Evolutionary conservation across 2,797 vertebrate species (phyloP), one percentile per base, ranked within the genome.

Genomic region (Gymnoscopelus braueri): DNA sequence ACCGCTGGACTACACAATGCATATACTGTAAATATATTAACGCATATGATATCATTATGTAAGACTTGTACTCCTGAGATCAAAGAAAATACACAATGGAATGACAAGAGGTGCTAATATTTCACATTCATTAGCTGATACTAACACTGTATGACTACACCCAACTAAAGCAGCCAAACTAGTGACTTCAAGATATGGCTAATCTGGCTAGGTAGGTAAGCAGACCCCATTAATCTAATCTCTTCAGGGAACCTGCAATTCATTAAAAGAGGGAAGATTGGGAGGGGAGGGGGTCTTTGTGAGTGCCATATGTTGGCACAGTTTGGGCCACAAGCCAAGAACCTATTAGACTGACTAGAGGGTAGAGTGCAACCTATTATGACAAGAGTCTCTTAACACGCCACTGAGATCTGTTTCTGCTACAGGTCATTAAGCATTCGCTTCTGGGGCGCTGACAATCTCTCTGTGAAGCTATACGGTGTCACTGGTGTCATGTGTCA

Each of bases 261-360:
- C 26, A 67, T 13, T 59, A 35, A 51, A 23, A 62, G 24, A 19
- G 14, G 44, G 24, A 24, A 15, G 9, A 29, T 23, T 24, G 60
- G 39, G 54, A 59, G 15, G n/a, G 29, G 49, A 26, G 69, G 19
- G 19, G 60, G 50, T 6, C 19, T n/a, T 23, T 8, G 24, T 39
- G 24, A 63, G 67, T 3, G 57, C 67, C 58, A 79, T 74, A 81
- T 72, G 65, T 49, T 52, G 23, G 51, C 63, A 50, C 74, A 74
- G 63, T 62, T 70, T 67, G 54, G 60, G 60, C 32, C 32, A 72
- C n/a, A 10, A 60, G 47, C 3, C 55, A 63, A 56, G 55, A 67
- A 56, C 24, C 8, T 68, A 73, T 78, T 68, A 76, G 23, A 47
- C 23, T 4, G 53, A 8, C 52, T 35, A 57, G 23, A 57, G 48